Base-by-base conservation (phyloP, 2,888 invertebrate species). In the Chrysotoxum bicinctum region DNA sequence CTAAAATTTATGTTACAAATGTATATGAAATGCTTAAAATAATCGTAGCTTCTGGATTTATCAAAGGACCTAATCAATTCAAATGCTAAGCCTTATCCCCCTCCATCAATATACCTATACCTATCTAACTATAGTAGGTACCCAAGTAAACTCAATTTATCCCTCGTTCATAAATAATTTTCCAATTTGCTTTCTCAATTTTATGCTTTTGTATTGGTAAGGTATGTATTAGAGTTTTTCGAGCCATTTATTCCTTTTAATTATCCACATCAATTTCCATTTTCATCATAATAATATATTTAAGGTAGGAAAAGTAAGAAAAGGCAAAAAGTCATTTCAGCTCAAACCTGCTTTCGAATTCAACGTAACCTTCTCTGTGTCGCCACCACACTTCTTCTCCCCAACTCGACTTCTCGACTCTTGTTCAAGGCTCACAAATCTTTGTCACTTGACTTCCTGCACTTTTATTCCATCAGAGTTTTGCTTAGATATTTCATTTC, bases 401-500 rank as follows among this genome's bases (percentile, higher is more conserved):
- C 16, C 26, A 3, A 12, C 4, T 19, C 9, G 16, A 19, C 16
- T 16, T 7, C 19, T 16, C 52, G 9, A 9, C 19, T 30, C 54
- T 37, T 45, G 19, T 64, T 66, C 43, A 72, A 69, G 60, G 56
- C 85, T 69, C 76, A 85, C 85, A 85, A 85, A 85, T 85, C 85
- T 85, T 85, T 85, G 85, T 85, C 85, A 85, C 85, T 85, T 85
- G 85, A 85, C 85, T 85, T 85, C 85, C 85, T 85, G 85, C 85
- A 85, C 85, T 81, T 76, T 85, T 85, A 85, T 81, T 85, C 85
- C 85, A 73, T 85, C 85, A 85, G 66, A 50, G 85, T 37, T 43
- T 72, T 35, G 60, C 54, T 76, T 52, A 68, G 80, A 80, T 84
- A 80, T 84, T 79, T 84, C 79, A 80, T 80, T 85, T 85, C 60